Evolutionary conservation across 92 coral and sea anemone genomes (phyloP), one percentile per base, ranked within the genome.

Genomic region (Zoanthus solanderi): DNA sequence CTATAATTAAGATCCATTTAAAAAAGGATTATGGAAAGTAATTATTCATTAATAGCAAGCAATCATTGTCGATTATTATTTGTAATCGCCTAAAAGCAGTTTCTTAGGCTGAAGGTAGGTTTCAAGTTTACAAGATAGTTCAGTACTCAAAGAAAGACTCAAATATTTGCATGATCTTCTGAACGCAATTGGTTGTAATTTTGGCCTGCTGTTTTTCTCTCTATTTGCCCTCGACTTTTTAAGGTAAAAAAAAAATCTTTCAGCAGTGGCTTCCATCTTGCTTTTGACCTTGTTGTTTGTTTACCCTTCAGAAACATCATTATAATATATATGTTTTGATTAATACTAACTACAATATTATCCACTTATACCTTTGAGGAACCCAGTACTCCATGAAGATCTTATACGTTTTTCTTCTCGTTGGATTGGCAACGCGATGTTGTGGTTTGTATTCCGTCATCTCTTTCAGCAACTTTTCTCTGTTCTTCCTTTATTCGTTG

Each of bases 11-110:
- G 16, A 31, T 5, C 29, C 9, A 7, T 69, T 29, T 50, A 7
- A 7, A 50, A 28, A 68, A 31, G 29, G 29, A 1, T 3, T 9
- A 15, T 42, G 15, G 73, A 0, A 69, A 30, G 46, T 69, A 12
- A 69, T 69, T 69, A 69, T 17, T 69, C 75, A 69, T 69, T 69
- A 31, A 69, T 69, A 69, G 34, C 75, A 69, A 30, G 75, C 16
- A 69, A 13, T 69, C 10, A 30, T 69, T 30, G 45, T 69, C 12
- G 75, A 34, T 69, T 69, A 46, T 31, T 44, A 7, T 30, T 69
- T 30, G 16, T 0, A 31, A 69, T 34, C 31, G 8, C 12, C 8
- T 30, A 8, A 9, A 10, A 69, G 1, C 17, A 34, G 7, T 69
- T 34, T 69, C 9, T 63, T 6, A n/a, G 29, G 6, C 30, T 8